A percentile compares a stretch with the other conserved stretches of the same genome.
phyloP scores from a whole-genome alignment of 2,797 vertebrate genomes.

The Heteromormyrus szaboi region DNA sequence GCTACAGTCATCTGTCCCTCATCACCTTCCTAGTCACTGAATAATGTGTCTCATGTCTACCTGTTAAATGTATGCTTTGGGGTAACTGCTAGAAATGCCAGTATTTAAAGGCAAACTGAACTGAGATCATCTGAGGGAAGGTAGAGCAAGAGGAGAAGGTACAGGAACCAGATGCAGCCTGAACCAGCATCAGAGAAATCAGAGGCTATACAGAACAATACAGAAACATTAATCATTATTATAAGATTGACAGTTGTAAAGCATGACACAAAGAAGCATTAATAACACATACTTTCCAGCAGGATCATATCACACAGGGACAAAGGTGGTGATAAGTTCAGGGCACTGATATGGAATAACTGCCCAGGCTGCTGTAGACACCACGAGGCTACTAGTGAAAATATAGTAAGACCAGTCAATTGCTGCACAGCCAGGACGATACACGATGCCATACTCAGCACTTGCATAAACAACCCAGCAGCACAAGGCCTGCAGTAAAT shows the following conservation, averaged over 20 bases:
- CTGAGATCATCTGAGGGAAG: neutral
- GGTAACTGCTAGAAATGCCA: neutral
- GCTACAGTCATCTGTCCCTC: neutral
- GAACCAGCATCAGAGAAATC: neutral
- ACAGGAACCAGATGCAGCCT: neutral
- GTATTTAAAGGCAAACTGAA: neutral
- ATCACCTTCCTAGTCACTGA: neutral
- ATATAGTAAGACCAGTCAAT: slow-evolving; percentile 43
- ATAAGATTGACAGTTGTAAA: neutral
- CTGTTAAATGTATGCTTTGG: neutral
- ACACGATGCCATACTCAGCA: slow-evolving; percentile 2
- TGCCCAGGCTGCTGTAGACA: neutral
- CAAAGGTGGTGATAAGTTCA: neutral
- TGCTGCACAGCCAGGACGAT: neutral
- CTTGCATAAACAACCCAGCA: slow-evolving; percentile 29
- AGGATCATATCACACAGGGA: neutral
- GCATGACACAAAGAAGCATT: neutral
- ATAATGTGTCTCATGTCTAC: neutral
- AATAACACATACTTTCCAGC: neutral
- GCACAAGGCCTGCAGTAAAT: slow-evolving; percentile 42
- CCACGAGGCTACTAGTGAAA: slow-evolving; percentile 6
- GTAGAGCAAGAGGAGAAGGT: neutral
- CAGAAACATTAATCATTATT: neutral
- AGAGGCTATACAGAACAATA: neutral
- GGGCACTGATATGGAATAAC: neutral